Conservation (phyloP, 1,140 invertebrate genomes). For the Nasonia longicornis region DNA sequence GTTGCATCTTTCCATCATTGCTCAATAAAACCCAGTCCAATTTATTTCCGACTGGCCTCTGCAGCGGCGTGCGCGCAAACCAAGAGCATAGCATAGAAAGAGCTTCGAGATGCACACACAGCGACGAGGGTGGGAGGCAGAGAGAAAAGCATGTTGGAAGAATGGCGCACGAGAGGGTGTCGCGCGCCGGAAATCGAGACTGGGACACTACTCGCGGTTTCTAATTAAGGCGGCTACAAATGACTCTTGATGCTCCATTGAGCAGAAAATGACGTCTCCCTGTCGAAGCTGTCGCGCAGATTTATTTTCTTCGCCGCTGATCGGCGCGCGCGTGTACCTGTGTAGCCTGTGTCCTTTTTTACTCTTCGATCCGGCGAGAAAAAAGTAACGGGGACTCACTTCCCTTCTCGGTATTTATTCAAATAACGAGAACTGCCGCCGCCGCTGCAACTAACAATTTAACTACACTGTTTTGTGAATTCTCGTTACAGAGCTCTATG, state of each 20-base stretch:
- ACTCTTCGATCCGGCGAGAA: neutral
- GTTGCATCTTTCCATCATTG: constrained; percentile 15
- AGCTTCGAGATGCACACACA: neutral
- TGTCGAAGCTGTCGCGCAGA: constrained; percentile 22
- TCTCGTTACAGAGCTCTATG: neutral
- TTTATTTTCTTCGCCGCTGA: constrained; percentile 17
- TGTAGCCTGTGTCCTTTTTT: neutral
- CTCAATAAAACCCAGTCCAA: constrained; percentile 38
- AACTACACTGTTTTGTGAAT: constrained; percentile 4
- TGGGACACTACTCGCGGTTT: constrained; percentile 38
- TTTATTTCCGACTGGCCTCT: neutral
- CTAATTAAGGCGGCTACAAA: constrained; percentile 40
- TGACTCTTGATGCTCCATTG: constrained; percentile 38
- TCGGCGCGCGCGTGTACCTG: neutral
- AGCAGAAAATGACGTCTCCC: constrained; percentile 40
- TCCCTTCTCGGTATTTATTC: constrained; percentile 21
- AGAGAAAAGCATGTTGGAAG: neutral
- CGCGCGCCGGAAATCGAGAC: constrained; percentile 43
- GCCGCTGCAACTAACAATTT: neutral
- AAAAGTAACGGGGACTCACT: constrained; percentile 15
- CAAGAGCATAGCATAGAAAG: neutral
- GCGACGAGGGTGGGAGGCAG: neutral
- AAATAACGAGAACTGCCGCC: neutral
- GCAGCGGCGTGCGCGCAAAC: neutral
- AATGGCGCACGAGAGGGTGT: constrained; percentile 1